A percentile compares a stretch with the other conserved stretches of the same genome.
phyloP scores from a whole-genome alignment of 2,113 vertebrate genomes.

The Scomber colias region DNA sequence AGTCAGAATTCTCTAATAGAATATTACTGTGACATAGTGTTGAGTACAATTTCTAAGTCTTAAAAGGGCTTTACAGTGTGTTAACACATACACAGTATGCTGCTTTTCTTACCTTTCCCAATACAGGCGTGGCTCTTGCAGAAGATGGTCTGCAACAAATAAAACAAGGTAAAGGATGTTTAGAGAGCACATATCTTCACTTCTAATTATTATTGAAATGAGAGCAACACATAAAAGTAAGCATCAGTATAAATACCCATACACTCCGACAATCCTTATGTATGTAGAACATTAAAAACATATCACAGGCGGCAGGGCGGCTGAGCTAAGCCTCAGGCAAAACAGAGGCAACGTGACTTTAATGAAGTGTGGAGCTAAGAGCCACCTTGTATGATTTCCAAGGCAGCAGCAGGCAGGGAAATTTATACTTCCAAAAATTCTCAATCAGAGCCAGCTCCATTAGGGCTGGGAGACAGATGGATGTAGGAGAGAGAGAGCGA shows the following conservation, averaged over 20 bases:
- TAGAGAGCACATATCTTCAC: not conserved
- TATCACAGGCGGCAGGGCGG: not conserved
- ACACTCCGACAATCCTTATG: not conserved
- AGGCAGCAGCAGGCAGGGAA: constrained; percentile 17
- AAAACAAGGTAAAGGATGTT: not conserved
- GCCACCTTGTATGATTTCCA: constrained; percentile 35
- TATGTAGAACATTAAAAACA: constrained; percentile 16
- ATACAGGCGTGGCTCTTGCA: constrained; percentile 58
- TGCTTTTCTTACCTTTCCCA: constrained; percentile 72
- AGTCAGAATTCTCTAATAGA: no score
- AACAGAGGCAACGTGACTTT: not conserved
- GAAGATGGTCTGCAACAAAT: constrained; percentile 71
- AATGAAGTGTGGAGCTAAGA: constrained; percentile 33
- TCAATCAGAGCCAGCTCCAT: constrained; percentile 41
- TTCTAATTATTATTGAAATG: not conserved
- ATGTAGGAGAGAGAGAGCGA: not conserved
- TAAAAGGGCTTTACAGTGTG: no score
- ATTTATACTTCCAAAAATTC: constrained; percentile 30
- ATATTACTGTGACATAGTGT: no score
- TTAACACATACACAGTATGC: not conserved
- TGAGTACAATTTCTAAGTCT: no score
- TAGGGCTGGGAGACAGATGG: constrained; percentile 17
- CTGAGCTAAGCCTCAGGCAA: not conserved
- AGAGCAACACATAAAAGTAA: constrained; percentile 9
- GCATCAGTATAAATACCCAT: not conserved